These are phyloP conservation scores for Typhlichthys eigenmanni DNA, from an alignment of 2,797 vertebrate species.

Conservation along the genomic window DNA sequence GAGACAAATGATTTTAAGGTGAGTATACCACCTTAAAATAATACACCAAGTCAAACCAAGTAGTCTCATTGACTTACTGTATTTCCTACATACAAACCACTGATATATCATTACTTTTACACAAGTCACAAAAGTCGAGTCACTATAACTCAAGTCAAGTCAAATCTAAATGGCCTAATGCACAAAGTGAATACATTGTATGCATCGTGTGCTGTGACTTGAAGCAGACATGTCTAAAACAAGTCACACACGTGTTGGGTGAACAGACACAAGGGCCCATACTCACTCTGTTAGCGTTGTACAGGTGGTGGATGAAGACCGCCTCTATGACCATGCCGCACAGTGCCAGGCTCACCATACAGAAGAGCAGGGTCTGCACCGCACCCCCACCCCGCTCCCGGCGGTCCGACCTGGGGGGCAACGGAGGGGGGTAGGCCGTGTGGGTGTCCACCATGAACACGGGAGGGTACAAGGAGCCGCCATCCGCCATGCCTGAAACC, in stretches of 20 bases:
- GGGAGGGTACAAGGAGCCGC: constrained; percentile 29
- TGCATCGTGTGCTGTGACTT: no score
- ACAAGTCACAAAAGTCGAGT: neutral
- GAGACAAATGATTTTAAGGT: no score
- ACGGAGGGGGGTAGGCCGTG: constrained; percentile 24
- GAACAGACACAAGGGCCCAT: neutral
- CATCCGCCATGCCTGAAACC: constrained; percentile 28
- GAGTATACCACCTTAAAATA: no score
- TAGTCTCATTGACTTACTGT: neutral
- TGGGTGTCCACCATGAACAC: constrained; percentile 67
- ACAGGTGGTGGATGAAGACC: constrained; percentile 72
- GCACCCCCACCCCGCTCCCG: accelerated
- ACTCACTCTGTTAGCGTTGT: constrained; percentile 61
- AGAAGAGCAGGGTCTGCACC: constrained; percentile 55
- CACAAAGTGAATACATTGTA: no score
- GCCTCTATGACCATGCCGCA: constrained; percentile 66
- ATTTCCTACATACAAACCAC: neutral
- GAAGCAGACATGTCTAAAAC: no score
- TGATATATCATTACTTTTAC: neutral
- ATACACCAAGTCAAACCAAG: no score
- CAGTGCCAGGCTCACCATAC: constrained; percentile 69
- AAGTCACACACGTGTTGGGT: neutral
- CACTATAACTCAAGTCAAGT: no score
- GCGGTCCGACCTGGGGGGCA: constrained; percentile 48
- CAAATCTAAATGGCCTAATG: no score